A percentile compares a stretch with the other conserved stretches of the same genome.
Conservation (phyloP, 1,140 invertebrate genomes). For the Cherax quadricarinatus region DNA sequence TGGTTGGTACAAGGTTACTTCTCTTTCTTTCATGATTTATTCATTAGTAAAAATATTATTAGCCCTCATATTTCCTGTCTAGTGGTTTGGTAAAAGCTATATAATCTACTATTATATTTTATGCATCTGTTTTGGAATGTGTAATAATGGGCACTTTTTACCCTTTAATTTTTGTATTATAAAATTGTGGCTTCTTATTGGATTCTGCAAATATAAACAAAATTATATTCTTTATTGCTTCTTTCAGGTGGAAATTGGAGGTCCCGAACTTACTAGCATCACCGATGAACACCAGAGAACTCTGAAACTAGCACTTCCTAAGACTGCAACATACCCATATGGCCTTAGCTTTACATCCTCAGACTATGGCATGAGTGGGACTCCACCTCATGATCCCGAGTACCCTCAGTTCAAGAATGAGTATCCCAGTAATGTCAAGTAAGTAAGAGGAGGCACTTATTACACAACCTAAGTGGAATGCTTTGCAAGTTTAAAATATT, state of each 20-base stretch:
- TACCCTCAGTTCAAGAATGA: constrained; percentile 71
- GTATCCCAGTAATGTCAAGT: constrained; percentile 72
- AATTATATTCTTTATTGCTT: background rate
- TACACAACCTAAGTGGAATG: background rate
- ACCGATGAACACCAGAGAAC: constrained; percentile 56
- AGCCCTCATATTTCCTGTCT: too few species aligned
- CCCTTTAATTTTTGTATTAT: too few species aligned
- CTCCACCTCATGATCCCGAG: constrained; percentile 71
- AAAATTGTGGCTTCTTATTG: too few species aligned
- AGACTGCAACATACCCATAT: constrained; percentile 64
- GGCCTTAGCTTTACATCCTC: constrained; percentile 46
- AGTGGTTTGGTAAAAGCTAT: too few species aligned
- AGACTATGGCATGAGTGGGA: constrained; percentile 71
- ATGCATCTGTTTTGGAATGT: too few species aligned
- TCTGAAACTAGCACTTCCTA: constrained; percentile 57
- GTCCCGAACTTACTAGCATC: constrained; percentile 30
- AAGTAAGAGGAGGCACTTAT: background rate
- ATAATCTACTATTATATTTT: too few species aligned
- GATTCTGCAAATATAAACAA: too few species aligned
- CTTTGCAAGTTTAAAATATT: background rate
- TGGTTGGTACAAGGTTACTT: too few species aligned
- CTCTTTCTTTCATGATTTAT: too few species aligned
- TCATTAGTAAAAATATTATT: too few species aligned
- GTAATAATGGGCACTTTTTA: too few species aligned
- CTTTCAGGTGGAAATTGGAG: constrained; percentile 50